Conservation (phyloP, 1,140 invertebrate genomes). For the Telenomus remus region DNA sequence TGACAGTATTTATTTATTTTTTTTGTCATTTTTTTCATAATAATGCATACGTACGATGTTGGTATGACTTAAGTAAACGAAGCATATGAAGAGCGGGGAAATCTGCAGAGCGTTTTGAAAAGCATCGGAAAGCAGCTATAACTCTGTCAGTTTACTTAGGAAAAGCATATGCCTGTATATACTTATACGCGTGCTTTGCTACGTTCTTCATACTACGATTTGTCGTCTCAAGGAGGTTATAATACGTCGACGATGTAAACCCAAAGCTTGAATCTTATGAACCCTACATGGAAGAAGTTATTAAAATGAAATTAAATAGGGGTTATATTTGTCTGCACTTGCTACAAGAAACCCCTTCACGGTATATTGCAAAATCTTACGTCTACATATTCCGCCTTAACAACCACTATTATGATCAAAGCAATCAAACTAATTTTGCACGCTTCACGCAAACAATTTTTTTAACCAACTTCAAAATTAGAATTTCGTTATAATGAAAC, state of each 20-base stretch:
- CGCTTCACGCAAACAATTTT: too few species aligned
- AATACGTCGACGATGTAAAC: slow-evolving; percentile 31
- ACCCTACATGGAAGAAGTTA: slow-evolving; percentile 23
- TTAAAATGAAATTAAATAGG: slow-evolving; percentile 44
- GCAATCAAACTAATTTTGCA: too few species aligned
- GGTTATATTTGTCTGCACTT: too few species aligned
- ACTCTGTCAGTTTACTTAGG: slow-evolving; percentile 53
- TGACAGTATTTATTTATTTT: too few species aligned
- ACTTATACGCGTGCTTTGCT: slow-evolving; percentile 40
- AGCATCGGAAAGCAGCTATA: slow-evolving; percentile 50
- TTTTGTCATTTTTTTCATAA: neutral
- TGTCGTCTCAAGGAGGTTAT: slow-evolving; percentile 47
- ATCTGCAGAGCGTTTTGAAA: slow-evolving; percentile 42
- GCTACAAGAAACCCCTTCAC: too few species aligned
- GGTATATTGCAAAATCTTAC: too few species aligned
- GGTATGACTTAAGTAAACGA: slow-evolving; percentile 46
- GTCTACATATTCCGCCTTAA: too few species aligned
- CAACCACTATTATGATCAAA: too few species aligned
- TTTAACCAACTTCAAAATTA: too few species aligned
- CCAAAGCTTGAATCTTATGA: slow-evolving; percentile 21
- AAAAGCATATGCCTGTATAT: slow-evolving; percentile 36
- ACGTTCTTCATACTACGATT: slow-evolving; percentile 42
- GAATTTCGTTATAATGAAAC: too few species aligned
- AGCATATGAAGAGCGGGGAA: slow-evolving; percentile 39
- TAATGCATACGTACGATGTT: slow-evolving; percentile 7